Evolutionary conservation across 2,888 invertebrate species (phyloP), one percentile per base, ranked within the genome.

Genomic region (Epsilonema sp.): DNA sequence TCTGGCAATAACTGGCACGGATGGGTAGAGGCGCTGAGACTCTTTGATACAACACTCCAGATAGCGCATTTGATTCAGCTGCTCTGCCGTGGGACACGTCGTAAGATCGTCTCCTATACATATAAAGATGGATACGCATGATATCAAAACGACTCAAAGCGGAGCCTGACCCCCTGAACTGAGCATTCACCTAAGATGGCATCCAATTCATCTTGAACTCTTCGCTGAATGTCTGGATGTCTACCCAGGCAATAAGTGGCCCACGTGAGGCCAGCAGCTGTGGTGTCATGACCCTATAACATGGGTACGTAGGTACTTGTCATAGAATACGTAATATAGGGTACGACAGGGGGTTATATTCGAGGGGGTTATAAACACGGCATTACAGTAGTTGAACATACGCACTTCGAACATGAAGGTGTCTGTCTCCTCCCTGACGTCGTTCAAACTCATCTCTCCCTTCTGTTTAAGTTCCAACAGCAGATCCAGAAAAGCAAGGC

Each of bases 251-350:
- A 71, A 53, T 79, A 79, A 3, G 83, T 70, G 51, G 80, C 79
- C 72, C 84, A 86, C 63, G 80, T 82, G 53, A 82, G 80, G 1
- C 80, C 84, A 31, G 84, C 80, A n/a, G 80, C 78, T 1, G 80
- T 80, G 16, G 80, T 80, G 58, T 80, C 80, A 63, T 80, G 80
- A 2, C 80, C 80, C 31, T 31, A 31, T 11, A 31, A 31, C 31
- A 31, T 31, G 8, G 31, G 8, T 16, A 31, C 8, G 16, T 31
- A 11, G 8, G 31, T 8, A 11, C 31, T 31, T 31, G 31, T 8
- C 31, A 31, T 11, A 16, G 31, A 31, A 31, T 11, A 31, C 8
- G 31, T 31, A 31, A 8, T 31, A 31, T 31, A 11, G 8, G 8
- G 8, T 11, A 16, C 31, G 8, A 31, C 31, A 31, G 8, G n/a